Evolutionary conservation across 2,113 vertebrate genomes (phyloP).

Genomic region (Mastomys coucha): DNA sequence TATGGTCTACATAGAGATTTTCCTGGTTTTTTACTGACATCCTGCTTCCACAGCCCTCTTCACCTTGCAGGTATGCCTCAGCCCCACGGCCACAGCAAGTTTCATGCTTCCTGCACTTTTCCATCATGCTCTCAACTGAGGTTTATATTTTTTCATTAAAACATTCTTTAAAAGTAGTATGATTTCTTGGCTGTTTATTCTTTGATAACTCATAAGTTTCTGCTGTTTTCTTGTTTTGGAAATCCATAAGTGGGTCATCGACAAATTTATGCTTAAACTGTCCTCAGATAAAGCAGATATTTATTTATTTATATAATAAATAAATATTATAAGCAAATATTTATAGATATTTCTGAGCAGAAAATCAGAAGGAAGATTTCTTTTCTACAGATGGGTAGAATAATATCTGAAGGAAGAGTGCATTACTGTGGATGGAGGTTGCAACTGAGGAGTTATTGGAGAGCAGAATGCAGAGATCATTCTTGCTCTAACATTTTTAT

Average conservation of each 20-base stretch:
- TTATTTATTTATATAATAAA: too few relatives aligned
- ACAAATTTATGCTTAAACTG: not conserved
- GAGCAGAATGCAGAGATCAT: not conserved
- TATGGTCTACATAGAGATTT: not conserved
- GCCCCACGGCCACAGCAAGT: not conserved
- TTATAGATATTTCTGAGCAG: too few relatives aligned
- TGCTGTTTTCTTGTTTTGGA: not conserved
- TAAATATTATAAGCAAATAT: too few relatives aligned
- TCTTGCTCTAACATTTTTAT: not conserved
- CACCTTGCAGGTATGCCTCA: not conserved
- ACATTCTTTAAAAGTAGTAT: not conserved
- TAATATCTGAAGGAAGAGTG: not conserved
- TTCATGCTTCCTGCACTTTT: not conserved
- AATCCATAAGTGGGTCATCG: not conserved
- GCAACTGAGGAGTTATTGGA: not conserved
- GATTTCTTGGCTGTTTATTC: not conserved
- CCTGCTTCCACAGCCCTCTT: not conserved
- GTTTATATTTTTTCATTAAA: slow-evolving; percentile 22
- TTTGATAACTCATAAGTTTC: not conserved
- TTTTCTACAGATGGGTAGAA: not conserved
- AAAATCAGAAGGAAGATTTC: not conserved
- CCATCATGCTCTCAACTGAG: not conserved
- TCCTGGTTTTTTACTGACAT: not conserved
- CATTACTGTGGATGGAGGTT: not conserved
- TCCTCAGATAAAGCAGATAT: not conserved